These are phyloP conservation scores for Idaea biselata DNA, from an alignment of 2,888 invertebrate genomes.

Conservation along the genomic window DNA sequence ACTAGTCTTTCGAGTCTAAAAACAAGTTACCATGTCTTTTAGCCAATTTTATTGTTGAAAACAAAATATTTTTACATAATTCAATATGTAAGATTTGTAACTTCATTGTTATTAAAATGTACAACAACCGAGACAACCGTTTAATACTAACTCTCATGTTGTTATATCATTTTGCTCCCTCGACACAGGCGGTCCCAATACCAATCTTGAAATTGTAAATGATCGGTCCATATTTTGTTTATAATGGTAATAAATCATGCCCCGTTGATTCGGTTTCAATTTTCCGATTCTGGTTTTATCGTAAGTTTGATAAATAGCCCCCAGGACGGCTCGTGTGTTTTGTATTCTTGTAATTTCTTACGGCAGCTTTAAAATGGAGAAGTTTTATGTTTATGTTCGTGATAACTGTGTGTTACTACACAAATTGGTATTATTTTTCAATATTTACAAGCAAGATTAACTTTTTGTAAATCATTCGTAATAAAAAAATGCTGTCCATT, in stretches of 20 bases:
- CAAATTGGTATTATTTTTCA: too few species aligned
- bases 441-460: too few species aligned
- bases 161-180: slow-evolving; percentile 39
- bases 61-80: too few species aligned
- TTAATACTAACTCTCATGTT: not conserved
- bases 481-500: too few species aligned
- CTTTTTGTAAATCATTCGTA: too few species aligned
- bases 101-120: slow-evolving; percentile 11
- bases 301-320: slow-evolving; percentile 77
- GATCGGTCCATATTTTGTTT: slow-evolving; percentile 76
- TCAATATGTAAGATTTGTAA: not conserved
- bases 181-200: slow-evolving; percentile 50
- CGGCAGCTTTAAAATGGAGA: slow-evolving; percentile 41
- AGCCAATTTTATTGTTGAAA: too few species aligned
- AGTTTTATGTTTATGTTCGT: not conserved
- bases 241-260: slow-evolving; percentile 76
- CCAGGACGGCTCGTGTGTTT: slow-evolving; percentile 54
- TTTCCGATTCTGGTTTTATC: slow-evolving; percentile 74
- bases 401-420: too few species aligned
- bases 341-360: slow-evolving; percentile 60
- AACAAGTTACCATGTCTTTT: too few species aligned
- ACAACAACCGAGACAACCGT: slow-evolving; percentile 25
- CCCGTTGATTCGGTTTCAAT: slow-evolving; percentile 74
- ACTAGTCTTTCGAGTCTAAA: too few species aligned
- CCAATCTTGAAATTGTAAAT: slow-evolving; percentile 71